Evolutionary conservation across 2,113 vertebrate genomes (phyloP), one percentile per base, ranked within the genome.

Genomic region (Leptosomus discolor): DNA sequence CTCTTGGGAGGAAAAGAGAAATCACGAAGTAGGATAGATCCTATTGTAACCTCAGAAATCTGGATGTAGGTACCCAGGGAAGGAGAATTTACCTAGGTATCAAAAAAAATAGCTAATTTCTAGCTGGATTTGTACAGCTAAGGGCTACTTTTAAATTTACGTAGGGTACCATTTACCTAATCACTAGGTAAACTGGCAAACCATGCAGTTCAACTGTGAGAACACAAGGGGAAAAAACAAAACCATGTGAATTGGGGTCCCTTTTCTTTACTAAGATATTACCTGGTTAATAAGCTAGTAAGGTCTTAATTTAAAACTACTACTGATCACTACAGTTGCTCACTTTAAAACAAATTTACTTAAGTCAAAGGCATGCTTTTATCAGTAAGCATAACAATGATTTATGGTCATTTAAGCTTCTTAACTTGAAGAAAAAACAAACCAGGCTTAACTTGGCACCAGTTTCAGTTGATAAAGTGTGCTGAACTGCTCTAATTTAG

Each of bases 241-340:
- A 5, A 17, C 8, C 12, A 22, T 3, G 8, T 23, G 39, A 45
- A 43, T 3, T 2, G 11, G 1, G 2, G 9, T 45, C 8, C 5
- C n/a, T 58, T 57, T 50, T 69, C 37, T 46, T 85, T 41, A 67
- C 80, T 16, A 95, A 81, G 7, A 2, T 14, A 30, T 4, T 51
- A 46, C 9, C 23, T 60, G n/a, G 4, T 54, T 50, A 77, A 2
- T 16, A 56, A 74, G 27, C 26, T 46, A 58, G 5, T 32, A 57
- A 3, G 4, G 20, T 71, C 81, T 50, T 23, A 53, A 87, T 68
- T 60, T 81, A 61, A 43, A 74, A 36, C 2, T 1, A 37, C 58
- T 81, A 90, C 50, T 27, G 45, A 91, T 48, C 53, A 73, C 15
- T 30, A 30, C 14, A 91, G 39, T 11, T n/a, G n/a, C 70, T 37